Percentiles rank a stretch among this genome's conserved stretches.
These are phyloP conservation scores for Mus pahari DNA, from an alignment of 2,113 vertebrate species.

Conservation along the genomic window DNA sequence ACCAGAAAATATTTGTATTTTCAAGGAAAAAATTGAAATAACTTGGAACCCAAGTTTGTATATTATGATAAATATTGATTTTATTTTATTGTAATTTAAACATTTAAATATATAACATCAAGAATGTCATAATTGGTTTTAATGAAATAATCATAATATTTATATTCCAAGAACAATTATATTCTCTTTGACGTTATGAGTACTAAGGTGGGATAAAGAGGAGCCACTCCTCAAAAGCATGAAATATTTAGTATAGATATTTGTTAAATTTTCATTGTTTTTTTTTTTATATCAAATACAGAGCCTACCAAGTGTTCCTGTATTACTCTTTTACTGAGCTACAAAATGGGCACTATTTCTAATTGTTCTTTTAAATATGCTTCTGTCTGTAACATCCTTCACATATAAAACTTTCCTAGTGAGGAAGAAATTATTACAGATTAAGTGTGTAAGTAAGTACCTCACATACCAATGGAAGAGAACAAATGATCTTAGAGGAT, in stretches of 20 bases:
- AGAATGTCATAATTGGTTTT: not conserved
- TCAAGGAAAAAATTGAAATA: not conserved
- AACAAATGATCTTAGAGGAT: not conserved
- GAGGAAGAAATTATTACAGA: not conserved
- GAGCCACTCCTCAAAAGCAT: not conserved
- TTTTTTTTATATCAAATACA: not conserved
- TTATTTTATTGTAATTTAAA: not conserved
- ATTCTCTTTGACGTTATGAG: not conserved
- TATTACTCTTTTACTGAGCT: not conserved
- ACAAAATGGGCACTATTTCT: not conserved
- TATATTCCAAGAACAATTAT: too few relatives aligned
- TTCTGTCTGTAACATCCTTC: not conserved
- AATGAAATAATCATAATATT: too few relatives aligned
- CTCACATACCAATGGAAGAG: not conserved
- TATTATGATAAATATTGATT: not conserved
- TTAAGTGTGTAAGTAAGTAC: not conserved
- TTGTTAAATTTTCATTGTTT: not conserved
- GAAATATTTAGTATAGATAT: not conserved
- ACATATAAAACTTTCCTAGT: not conserved
- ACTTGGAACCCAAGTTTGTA: not conserved
- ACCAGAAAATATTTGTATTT: not conserved
- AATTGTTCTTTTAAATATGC: not conserved
- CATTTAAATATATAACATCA: not conserved
- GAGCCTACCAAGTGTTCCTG: too few relatives aligned
- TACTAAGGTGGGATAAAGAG: not conserved